Percentiles rank a stretch among this genome's conserved stretches.
These are phyloP conservation scores for Polydrusus pterygomalis DNA, from an alignment of 2,888 invertebrate species.

Conservation along the genomic window DNA sequence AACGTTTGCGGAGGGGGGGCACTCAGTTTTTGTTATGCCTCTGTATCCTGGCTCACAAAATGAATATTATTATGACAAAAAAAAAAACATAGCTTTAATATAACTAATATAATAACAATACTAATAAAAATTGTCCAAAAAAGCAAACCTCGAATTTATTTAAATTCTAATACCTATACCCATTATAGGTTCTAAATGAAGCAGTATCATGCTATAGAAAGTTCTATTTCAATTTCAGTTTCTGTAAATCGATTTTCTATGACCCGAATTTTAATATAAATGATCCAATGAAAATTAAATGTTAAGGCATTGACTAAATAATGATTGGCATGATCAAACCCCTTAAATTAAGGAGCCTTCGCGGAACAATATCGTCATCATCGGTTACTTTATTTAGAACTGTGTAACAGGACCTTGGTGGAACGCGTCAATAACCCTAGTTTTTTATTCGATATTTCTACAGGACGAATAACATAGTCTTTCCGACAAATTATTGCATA, in stretches of 20 bases:
- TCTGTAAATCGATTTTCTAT: neutral
- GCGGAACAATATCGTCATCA: neutral
- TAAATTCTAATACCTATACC: too few relatives aligned
- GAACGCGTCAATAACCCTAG: conserved; percentile 21
- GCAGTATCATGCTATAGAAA: neutral
- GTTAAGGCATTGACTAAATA: neutral
- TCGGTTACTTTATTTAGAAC: neutral
- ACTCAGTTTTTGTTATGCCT: too few relatives aligned
- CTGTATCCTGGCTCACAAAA: too few relatives aligned
- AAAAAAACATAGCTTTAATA: too few relatives aligned
- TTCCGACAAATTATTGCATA: too few relatives aligned
- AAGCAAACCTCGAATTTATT: too few relatives aligned
- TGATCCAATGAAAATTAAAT: conserved; percentile 17
- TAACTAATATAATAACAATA: too few relatives aligned
- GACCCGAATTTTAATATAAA: neutral
- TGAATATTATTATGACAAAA: too few relatives aligned
- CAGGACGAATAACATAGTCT: neutral
- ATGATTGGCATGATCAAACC: neutral
- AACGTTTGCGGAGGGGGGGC: too few relatives aligned
- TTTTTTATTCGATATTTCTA: neutral
- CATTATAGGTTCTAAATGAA: neutral
- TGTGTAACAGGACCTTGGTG: conserved; percentile 17
- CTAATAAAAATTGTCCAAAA: too few relatives aligned
- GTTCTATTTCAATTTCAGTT: neutral
- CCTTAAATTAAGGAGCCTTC: conserved; percentile 9